Evolutionary conservation across 2,888 invertebrate species (phyloP).

Genomic region (Leptopilina drosophilae): DNA sequence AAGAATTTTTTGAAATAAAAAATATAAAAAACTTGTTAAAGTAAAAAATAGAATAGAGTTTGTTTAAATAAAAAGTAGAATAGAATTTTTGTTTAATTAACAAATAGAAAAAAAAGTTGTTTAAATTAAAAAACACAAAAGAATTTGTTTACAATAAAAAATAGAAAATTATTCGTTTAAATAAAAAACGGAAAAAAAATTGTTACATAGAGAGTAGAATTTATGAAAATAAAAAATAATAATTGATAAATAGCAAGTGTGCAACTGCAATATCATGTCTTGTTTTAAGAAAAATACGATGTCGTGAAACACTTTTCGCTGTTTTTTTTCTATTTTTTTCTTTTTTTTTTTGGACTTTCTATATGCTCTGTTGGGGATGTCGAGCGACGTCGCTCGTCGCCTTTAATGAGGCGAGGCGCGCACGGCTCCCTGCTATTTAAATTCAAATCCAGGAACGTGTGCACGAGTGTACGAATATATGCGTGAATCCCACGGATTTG

Average conservation of each 20-base stretch:
- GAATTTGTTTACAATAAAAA: no score
- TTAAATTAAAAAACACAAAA: no score
- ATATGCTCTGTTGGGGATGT: constrained; percentile 50
- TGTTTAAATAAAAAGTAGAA: no score
- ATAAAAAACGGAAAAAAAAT: no score
- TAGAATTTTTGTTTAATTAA: no score
- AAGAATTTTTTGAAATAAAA: no score
- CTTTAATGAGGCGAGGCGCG: constrained; percentile 65
- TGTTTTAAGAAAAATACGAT: constrained; percentile 59
- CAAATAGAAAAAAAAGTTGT: no score
- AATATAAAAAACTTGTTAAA: no score
- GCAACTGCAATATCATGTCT: constrained; percentile 43
- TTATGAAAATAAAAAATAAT: constrained; percentile 7
- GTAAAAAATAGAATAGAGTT: no score
- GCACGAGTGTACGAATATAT: constrained; percentile 50
- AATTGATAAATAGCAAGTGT: constrained; percentile 50
- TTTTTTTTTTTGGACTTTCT: constrained; percentile 54
- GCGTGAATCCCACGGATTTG: constrained; percentile 58
- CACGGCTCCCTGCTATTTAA: constrained; percentile 59
- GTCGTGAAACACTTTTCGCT: constrained; percentile 59
- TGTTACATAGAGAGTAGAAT: no score
- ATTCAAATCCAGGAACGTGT: constrained; percentile 56
- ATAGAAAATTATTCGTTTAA: no score
- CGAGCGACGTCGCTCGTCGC: constrained; percentile 60
- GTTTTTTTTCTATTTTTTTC: constrained; percentile 44